phyloP scores from a whole-genome alignment of 1,140 invertebrate genomes.

The Trinorchestia longiramus region DNA sequence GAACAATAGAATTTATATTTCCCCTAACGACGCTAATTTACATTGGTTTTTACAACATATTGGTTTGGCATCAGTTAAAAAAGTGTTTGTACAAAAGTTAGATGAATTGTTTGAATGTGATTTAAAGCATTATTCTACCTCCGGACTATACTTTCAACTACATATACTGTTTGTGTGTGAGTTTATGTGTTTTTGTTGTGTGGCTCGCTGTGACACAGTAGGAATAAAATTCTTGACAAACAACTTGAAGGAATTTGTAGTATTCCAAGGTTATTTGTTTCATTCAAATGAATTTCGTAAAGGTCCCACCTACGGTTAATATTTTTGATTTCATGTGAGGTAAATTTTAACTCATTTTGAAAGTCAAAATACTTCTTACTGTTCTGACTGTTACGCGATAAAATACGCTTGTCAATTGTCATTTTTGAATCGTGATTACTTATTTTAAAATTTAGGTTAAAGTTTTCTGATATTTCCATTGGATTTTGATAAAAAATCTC shows the following conservation, averaged over 20 bases:
- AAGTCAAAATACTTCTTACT: neutral
- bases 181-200: neutral
- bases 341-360: neutral
- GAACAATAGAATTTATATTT: neutral
- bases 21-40: neutral
- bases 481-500: neutral
- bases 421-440: neutral
- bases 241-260: neutral
- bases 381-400: neutral
- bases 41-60: neutral
- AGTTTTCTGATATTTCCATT: neutral
- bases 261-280: neutral
- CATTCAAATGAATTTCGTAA: neutral
- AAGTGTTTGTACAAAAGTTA: neutral
- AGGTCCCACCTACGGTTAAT: neutral
- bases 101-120: neutral
- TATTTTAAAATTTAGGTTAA: neutral
- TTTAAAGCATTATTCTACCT: neutral
- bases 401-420: neutral
- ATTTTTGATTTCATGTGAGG: neutral
- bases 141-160: neutral
- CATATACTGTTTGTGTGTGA: neutral
- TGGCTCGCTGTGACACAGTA: neutral
- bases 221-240: neutral
- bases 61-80: neutral